phyloP scores from a whole-genome alignment of 2,113 vertebrate species.

The Chaetops frenatus region DNA sequence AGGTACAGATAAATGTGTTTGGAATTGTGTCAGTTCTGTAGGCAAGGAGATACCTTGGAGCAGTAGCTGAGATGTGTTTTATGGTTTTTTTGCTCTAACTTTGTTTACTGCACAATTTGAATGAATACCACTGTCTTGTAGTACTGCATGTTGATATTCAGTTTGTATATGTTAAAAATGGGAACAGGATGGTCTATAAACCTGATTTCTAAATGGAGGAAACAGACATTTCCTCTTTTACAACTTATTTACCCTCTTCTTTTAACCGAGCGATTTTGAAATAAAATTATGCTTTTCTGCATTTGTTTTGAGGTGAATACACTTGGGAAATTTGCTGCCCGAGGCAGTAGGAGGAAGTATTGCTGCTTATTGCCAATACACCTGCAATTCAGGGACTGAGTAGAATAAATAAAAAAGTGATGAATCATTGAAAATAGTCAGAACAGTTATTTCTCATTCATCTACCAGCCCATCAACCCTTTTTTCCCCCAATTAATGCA shows the following conservation, averaged over 20 bases:
- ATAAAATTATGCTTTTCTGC: neutral
- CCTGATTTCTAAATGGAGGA: neutral
- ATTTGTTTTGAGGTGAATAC: neutral
- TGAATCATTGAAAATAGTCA: neutral
- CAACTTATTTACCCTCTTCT: neutral
- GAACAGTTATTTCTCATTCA: neutral
- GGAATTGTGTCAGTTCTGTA: neutral
- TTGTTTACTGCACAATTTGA: neutral
- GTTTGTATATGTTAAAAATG: neutral
- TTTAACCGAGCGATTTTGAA: neutral
- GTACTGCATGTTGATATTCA: neutral
- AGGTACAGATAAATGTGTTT: neutral
- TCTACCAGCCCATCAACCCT: neutral
- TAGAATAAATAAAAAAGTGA: neutral
- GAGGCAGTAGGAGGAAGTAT: neutral
- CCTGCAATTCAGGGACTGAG: neutral
- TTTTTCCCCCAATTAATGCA: accelerated
- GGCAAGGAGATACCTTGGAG: neutral
- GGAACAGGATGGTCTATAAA: neutral
- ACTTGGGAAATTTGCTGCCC: neutral
- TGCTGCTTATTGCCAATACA: neutral
- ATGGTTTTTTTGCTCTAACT: neutral
- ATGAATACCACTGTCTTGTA: neutral
- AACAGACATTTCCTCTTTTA: neutral
- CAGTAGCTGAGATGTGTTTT: neutral